Percentiles rank a stretch among this genome's conserved stretches.
phyloP scores from a whole-genome alignment of 2,113 vertebrate species.

The Globicephala melas region DNA sequence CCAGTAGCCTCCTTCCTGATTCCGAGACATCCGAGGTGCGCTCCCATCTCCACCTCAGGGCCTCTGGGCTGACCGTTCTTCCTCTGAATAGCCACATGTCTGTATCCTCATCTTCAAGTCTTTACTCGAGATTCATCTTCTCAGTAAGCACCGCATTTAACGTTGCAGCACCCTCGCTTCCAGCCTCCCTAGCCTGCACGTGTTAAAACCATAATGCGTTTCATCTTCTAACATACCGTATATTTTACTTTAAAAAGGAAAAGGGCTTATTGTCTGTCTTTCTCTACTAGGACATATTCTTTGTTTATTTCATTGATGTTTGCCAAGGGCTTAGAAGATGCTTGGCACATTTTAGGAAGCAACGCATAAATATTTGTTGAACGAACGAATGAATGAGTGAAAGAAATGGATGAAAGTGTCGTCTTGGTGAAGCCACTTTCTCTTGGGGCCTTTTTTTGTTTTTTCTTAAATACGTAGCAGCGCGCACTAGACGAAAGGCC shows the following conservation, averaged over 20 bases:
- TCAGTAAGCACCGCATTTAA: fast-evolving
- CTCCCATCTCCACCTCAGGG: no score
- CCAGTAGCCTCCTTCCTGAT: neutral
- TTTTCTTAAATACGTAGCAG: neutral
- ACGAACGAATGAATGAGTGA: neutral
- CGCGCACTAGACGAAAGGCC: neutral
- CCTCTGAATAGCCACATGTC: fast-evolving
- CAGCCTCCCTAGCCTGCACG: fast-evolving
- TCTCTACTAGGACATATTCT: neutral
- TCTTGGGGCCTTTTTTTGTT: neutral
- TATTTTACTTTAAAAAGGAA: neutral
- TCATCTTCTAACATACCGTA: neutral
- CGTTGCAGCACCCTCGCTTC: fast-evolving
- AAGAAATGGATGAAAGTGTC: neutral
- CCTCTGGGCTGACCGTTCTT: neutral
- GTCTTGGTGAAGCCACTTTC: neutral
- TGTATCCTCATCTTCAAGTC: neutral
- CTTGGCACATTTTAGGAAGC: neutral
- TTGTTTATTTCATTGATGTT: neutral
- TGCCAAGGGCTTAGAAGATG: neutral
- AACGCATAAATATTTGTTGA: neutral
- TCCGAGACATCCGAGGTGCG: fast-evolving
- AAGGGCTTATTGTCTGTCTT: neutral
- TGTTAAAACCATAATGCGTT: fast-evolving
- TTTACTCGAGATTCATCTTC: neutral